phyloP scores from a whole-genome alignment of 1,140 invertebrate genomes.

The Chymomyza costata region DNA sequence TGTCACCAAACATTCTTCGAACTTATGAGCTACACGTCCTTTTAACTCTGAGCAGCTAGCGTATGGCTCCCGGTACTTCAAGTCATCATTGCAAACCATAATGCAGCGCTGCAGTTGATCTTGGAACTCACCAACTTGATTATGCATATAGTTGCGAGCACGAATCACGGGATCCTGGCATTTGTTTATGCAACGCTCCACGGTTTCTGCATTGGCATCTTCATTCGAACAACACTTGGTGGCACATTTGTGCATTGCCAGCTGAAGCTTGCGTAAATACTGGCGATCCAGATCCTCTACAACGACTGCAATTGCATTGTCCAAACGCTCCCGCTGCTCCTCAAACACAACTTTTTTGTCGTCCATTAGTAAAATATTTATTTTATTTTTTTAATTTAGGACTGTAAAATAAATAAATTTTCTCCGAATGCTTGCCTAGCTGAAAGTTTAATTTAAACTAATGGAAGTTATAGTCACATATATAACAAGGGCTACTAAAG shows the following conservation, averaged over 20 bases:
- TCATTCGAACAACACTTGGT: constrained; percentile 88
- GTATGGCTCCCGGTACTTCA: constrained; percentile 79
- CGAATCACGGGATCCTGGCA: constrained; percentile 83
- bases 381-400: too few species aligned
- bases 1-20: constrained; percentile 88
- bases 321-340: constrained; percentile 84
- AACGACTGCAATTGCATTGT: constrained; percentile 85
- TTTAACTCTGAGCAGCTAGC: not conserved
- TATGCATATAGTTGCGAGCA: constrained; percentile 86
- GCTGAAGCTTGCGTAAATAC: constrained; percentile 89
- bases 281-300: constrained; percentile 86
- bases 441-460: too few species aligned
- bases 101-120: constrained; percentile 90
- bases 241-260: constrained; percentile 91
- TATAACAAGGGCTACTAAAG: too few species aligned
- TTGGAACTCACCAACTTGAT: constrained; percentile 80
- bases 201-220: constrained; percentile 81
- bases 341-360: constrained; percentile 80
- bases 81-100: constrained; percentile 86
- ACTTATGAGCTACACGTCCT: not conserved
- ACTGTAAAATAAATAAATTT: too few species aligned
- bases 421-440: too few species aligned
- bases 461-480: too few species aligned
- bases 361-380: too few species aligned
- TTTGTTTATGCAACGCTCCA: constrained; percentile 87